Evolutionary conservation across 2,888 invertebrate genomes (phyloP).

Genomic region (Pseudolycoriella hygida): DNA sequence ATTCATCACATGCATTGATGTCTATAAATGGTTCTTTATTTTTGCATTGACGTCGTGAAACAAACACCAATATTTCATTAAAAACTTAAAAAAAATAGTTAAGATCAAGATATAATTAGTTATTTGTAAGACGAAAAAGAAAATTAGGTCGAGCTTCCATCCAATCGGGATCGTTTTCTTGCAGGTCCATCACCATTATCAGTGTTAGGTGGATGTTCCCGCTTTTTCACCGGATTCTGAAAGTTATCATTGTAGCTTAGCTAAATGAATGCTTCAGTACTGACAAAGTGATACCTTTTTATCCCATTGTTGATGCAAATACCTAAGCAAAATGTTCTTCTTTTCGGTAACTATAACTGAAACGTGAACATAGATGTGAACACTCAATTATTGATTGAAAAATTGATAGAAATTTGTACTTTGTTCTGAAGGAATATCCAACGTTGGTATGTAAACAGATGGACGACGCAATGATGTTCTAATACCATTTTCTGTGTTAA

Average conservation of each 20-base stretch:
- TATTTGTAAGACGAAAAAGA: too few relatives aligned
- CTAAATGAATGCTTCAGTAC: too few relatives aligned
- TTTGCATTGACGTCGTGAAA: too few relatives aligned
- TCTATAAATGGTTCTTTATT: too few relatives aligned
- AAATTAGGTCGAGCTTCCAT: not conserved
- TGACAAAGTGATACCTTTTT: slow-evolving; percentile 78
- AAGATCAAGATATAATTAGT: too few relatives aligned
- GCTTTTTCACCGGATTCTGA: slow-evolving; percentile 8
- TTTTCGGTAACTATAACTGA: slow-evolving; percentile 90
- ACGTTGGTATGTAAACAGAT: slow-evolving; percentile 81
- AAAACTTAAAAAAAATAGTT: too few relatives aligned
- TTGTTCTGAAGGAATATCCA: slow-evolving; percentile 85
- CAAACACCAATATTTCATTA: too few relatives aligned
- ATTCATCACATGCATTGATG: too few relatives aligned
- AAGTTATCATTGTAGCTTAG: too few relatives aligned
- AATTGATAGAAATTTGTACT: too few relatives aligned
- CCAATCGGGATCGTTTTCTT: slow-evolving; percentile 8
- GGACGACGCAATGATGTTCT: slow-evolving; percentile 71
- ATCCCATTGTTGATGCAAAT: slow-evolving; percentile 90
- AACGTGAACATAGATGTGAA: slow-evolving; percentile 17
- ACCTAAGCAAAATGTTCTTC: slow-evolving; percentile 81
- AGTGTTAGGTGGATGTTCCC: slow-evolving; percentile 6
- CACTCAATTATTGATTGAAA: slow-evolving; percentile 5
- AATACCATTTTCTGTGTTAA: slow-evolving; percentile 71
- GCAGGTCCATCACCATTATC: slow-evolving; percentile 4